Conservation (phyloP, 2,113 vertebrate genomes). For the Neolamprologus sp. region DNA sequence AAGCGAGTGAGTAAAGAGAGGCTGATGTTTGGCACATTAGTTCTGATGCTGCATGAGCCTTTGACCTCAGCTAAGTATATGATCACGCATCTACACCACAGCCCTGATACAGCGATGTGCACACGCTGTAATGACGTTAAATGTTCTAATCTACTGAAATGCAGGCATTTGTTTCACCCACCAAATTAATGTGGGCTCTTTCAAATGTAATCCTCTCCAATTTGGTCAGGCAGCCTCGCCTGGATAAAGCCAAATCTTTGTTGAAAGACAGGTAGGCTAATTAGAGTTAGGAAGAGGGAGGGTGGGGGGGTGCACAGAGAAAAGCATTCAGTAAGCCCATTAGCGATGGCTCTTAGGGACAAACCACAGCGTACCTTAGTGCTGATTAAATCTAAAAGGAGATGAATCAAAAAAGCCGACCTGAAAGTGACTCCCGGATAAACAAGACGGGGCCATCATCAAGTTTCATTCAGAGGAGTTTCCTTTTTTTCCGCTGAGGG, state of each 20-base stretch:
- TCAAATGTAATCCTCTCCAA: slow-evolving; percentile 78
- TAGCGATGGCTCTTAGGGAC: slow-evolving; percentile 95
- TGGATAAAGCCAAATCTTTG: slow-evolving; percentile 80
- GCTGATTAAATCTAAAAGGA: slow-evolving; percentile 97
- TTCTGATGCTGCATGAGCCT: background rate
- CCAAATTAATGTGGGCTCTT: slow-evolving; percentile 51
- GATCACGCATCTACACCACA: background rate
- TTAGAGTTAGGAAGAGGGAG: slow-evolving; percentile 65
- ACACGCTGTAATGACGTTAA: slow-evolving; percentile 6
- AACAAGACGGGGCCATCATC: slow-evolving; percentile 88
- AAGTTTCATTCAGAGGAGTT: slow-evolving; percentile 87
- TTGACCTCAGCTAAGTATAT: background rate
- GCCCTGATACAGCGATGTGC: background rate
- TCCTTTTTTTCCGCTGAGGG: slow-evolving; percentile 27
- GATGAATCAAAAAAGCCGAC: slow-evolving; percentile 88
- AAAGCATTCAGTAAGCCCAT: slow-evolving; percentile 95
- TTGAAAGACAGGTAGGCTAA: slow-evolving; percentile 81
- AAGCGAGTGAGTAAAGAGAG: background rate
- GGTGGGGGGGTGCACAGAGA: slow-evolving; percentile 71
- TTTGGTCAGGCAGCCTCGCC: slow-evolving; percentile 73
- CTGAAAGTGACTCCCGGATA: slow-evolving; percentile 93
- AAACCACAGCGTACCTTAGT: slow-evolving; percentile 86
- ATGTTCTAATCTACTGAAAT: slow-evolving; percentile 43
- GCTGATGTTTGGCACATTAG: background rate
- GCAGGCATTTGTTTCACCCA: slow-evolving; percentile 45